A percentile compares a stretch with the other conserved stretches of the same genome.
phyloP scores from a whole-genome alignment of 2,888 invertebrate species.

The Lepidocyrtinus sp. region DNA sequence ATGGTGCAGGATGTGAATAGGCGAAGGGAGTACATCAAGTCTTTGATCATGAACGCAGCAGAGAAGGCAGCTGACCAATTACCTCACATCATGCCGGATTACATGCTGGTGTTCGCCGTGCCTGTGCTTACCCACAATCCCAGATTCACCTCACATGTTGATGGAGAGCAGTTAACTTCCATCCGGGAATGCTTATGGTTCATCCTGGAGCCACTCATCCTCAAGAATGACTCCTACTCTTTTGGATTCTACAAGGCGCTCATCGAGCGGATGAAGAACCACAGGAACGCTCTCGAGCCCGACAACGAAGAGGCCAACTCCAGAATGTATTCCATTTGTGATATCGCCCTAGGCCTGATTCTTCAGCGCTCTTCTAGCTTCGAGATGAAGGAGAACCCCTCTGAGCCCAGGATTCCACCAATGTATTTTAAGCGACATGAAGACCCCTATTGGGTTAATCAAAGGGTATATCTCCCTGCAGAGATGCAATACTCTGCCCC shows the following conservation, averaged over 20 bases:
- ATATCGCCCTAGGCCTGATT: slow-evolving; percentile 92
- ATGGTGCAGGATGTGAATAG: slow-evolving; percentile 90
- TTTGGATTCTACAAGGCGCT: slow-evolving; percentile 96
- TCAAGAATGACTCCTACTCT: slow-evolving; percentile 93
- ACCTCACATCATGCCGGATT: slow-evolving; percentile 94
- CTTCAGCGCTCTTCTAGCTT: slow-evolving; percentile 89
- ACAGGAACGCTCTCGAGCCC: slow-evolving; percentile 89
- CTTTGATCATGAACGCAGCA: slow-evolving; percentile 81
- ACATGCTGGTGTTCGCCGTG: slow-evolving; percentile 97
- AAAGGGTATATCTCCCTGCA: slow-evolving; percentile 80
- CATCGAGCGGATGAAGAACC: slow-evolving; percentile 94
- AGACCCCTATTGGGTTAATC: slow-evolving; percentile 73
- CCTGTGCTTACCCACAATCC: slow-evolving; percentile 96
- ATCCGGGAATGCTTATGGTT: slow-evolving; percentile 90
- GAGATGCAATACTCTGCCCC: slow-evolving; percentile 79
- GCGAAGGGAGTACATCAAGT: slow-evolving; percentile 92
- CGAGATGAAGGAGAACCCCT: slow-evolving; percentile 90
- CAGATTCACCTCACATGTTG: slow-evolving; percentile 83
- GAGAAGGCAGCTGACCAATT: slow-evolving; percentile 84
- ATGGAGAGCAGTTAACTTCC: slow-evolving; percentile 79
- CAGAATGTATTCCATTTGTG: slow-evolving; percentile 97
- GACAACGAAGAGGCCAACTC: slow-evolving; percentile 87
- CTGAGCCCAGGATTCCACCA: slow-evolving; percentile 88
- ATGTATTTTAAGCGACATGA: slow-evolving; percentile 89
- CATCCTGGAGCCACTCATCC: slow-evolving; percentile 93